Percentiles rank a stretch among this genome's conserved stretches.
phyloP scores from a whole-genome alignment of 2,888 invertebrate genomes.

The Ennomos fuscantarius region DNA sequence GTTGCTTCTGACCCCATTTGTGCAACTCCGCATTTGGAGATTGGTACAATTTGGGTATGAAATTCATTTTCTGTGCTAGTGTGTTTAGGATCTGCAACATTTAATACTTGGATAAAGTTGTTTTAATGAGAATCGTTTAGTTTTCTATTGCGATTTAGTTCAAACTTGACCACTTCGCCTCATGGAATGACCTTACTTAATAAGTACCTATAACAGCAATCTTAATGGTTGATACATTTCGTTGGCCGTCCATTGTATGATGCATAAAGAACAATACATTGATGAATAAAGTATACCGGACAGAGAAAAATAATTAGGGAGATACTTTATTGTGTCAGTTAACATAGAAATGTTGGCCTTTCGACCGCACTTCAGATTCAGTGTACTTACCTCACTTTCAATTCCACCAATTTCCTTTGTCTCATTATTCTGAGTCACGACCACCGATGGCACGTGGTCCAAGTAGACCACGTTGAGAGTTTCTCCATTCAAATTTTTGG shows the following conservation, averaged over 20 bases:
- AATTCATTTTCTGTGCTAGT: constrained; percentile 89
- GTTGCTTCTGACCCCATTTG: constrained; percentile 88
- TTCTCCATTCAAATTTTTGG: constrained; percentile 85
- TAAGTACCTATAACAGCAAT: no score
- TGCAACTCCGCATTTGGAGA: constrained; percentile 84
- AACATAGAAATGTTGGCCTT: not conserved
- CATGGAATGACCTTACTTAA: no score
- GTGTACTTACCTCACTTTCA: constrained; percentile 87
- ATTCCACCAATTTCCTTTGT: constrained; percentile 83
- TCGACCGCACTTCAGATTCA: not conserved
- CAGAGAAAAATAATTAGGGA: no score
- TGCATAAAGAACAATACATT: no score
- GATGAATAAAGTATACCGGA: no score
- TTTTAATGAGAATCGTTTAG: no score
- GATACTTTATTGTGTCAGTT: no score
- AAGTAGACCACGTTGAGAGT: constrained; percentile 87
- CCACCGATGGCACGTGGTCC: constrained; percentile 88
- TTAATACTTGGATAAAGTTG: no score
- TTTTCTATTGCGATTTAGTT: no score
- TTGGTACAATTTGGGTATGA: constrained; percentile 88
- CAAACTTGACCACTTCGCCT: no score
- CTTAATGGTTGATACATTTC: no score
- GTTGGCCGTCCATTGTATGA: no score
- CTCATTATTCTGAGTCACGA: constrained; percentile 69
- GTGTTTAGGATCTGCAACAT: constrained; percentile 87